Base-by-base conservation (phyloP, 2,797 vertebrate species). In the Sebastes iracundus region DNA sequence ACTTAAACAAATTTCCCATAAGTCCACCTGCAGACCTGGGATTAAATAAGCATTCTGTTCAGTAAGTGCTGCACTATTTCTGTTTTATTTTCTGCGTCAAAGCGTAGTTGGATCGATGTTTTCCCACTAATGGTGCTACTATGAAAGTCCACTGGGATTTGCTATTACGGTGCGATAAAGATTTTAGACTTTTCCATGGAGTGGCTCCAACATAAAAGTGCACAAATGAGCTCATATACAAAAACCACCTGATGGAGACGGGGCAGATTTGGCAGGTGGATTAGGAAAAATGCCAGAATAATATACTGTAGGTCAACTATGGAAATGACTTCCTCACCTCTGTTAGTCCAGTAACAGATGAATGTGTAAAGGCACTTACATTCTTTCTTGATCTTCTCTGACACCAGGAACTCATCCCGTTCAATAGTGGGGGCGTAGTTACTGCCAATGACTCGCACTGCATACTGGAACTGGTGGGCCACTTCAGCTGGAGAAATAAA, bases 311-410 rank as follows among this genome's bases (percentile, higher is more conserved):
- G 32, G 25, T 56, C 9, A 62, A 25, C 20, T 38, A 18, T 23
- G 20, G 5, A 33, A 13, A 35, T 46, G 1, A 42, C 46, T 9
- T 52, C n/a, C 6, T 60, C 27, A 2, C 13, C 8, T 68, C 42
- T 38, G 16, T 7, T 49, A 20, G 9, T 14, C 20, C 5, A 22
- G 42, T 20, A 16, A 16, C 28, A 5, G 42, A 14, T 11, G 20
- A 53, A 10, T 5, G n/a, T 23, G 4, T 16, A 35, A 35, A 35
- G 11, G 33, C 33, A 97, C 98, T 90, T 94, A 99, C 99, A 72
- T 87, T 99, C 99, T 93, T 99, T 99, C 94, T 99, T 99, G 90
- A 99, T 99, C 92, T 99, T 99, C 93, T 99, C 99, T 0, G 97
- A 97, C 64, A 99, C 99, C 82, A 99, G 96, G 93, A 99, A 99